Conservation (phyloP, 2,113 vertebrate species). For the Eulemur macaco region DNA sequence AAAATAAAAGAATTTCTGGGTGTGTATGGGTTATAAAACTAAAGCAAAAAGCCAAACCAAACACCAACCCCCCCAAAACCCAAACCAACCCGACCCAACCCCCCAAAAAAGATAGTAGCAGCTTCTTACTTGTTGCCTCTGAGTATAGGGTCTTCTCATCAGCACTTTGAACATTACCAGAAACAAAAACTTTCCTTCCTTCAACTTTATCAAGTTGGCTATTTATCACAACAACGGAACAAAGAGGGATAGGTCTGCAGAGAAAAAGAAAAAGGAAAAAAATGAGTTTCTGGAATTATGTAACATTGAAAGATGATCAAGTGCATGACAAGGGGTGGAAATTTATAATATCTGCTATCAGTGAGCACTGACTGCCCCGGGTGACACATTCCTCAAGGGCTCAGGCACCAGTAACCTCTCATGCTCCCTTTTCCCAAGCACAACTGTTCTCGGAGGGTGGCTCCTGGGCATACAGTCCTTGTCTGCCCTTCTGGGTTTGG, state of each 20-base stretch:
- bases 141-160: conserved; percentile 66
- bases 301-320: neutral
- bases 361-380: neutral
- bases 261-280: neutral
- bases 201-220: conserved; percentile 70
- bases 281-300: neutral
- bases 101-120: neutral
- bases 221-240: conserved; percentile 72
- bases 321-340: neutral
- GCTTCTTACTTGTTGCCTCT: conserved; percentile 73
- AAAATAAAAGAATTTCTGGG: neutral
- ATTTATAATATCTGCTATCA: no score
- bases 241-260: conserved; percentile 74
- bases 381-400: neutral
- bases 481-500: neutral
- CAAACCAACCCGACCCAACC: neutral
- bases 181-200: conserved; percentile 73
- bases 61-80: neutral
- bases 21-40: neutral
- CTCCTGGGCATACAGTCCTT: neutral
- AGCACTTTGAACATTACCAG: conserved; percentile 59
- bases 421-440: neutral
- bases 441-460: neutral
- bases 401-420: neutral
- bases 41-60: neutral